Evolutionary conservation across 2,888 invertebrate genomes (phyloP).

Genomic region (Tanypteryx hageni): DNA sequence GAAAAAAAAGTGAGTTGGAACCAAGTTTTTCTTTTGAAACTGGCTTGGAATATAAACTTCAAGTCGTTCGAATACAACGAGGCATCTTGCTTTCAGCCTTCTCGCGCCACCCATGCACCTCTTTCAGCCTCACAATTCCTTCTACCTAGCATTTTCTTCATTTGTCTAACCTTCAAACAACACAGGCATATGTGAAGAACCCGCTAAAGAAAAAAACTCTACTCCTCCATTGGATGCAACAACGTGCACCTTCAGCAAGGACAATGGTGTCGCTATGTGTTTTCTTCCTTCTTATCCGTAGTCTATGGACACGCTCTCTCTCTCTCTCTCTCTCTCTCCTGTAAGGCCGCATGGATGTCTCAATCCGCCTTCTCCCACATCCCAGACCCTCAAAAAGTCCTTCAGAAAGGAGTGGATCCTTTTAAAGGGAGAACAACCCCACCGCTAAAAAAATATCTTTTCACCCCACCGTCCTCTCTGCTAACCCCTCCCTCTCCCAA

Average conservation of each 20-base stretch:
- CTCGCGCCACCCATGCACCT: too few relatives aligned
- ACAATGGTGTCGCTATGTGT: slow-evolving; percentile 76
- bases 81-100: too few relatives aligned
- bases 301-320: slow-evolving; percentile 70
- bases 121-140: too few relatives aligned
- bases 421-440: neutral
- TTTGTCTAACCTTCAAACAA: slow-evolving; percentile 40
- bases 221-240: slow-evolving; percentile 70
- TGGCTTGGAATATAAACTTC: too few relatives aligned
- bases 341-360: slow-evolving; percentile 4
- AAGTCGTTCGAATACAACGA: too few relatives aligned
- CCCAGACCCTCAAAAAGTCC: slow-evolving; percentile 66
- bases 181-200: slow-evolving; percentile 64
- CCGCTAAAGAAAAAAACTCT: slow-evolving; percentile 66
- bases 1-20: too few relatives aligned
- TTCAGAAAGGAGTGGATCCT: neutral
- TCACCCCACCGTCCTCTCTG: too few relatives aligned
- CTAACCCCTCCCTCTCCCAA: too few relatives aligned
- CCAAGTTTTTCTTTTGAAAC: too few relatives aligned
- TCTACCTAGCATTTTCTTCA: too few relatives aligned
- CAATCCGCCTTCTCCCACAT: slow-evolving; percentile 64
- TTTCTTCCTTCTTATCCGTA: slow-evolving; percentile 74
- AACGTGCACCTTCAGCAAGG: slow-evolving; percentile 70
- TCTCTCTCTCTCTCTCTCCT: slow-evolving; percentile 66
- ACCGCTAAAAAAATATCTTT: too few relatives aligned